Percentiles rank a stretch among this genome's conserved stretches.
Conservation (phyloP, 2,113 vertebrate genomes). For the Crocuta crocuta region DNA sequence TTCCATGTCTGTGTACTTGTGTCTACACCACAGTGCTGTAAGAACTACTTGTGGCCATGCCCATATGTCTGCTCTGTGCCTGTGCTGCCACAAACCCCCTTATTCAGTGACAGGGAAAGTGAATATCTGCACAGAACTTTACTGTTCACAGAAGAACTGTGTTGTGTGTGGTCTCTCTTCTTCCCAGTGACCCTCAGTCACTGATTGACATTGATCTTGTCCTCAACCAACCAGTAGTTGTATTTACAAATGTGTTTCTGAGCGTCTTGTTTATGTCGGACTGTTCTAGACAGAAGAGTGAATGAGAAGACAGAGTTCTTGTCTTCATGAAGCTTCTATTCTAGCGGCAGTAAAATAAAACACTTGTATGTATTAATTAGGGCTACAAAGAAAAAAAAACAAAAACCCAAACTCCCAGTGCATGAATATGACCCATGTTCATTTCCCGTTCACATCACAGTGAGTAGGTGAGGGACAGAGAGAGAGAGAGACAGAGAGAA, state of each 20-base stretch:
- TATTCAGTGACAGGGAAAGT: not conserved
- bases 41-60: accelerated
- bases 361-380: not conserved
- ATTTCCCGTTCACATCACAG: not conserved
- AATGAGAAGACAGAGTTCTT: not conserved
- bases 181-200: not conserved
- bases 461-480: not conserved
- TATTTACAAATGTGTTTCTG: not conserved
- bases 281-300: not conserved
- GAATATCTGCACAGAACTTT: not conserved
- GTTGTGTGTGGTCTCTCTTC: not conserved
- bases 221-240: not conserved
- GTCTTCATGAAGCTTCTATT: not conserved
- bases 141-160: not conserved
- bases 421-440: not conserved
- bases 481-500: too few species aligned
- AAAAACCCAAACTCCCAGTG: not conserved
- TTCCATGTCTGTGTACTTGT: too few species aligned
- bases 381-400: not conserved
- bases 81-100: not conserved
- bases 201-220: not conserved
- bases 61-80: not conserved
- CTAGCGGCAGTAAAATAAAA: not conserved
- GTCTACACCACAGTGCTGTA: not conserved
- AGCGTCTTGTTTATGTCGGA: not conserved